phyloP scores from a whole-genome alignment of 53 echinoderm and acorn worm species.

The Henricia sp. region DNA sequence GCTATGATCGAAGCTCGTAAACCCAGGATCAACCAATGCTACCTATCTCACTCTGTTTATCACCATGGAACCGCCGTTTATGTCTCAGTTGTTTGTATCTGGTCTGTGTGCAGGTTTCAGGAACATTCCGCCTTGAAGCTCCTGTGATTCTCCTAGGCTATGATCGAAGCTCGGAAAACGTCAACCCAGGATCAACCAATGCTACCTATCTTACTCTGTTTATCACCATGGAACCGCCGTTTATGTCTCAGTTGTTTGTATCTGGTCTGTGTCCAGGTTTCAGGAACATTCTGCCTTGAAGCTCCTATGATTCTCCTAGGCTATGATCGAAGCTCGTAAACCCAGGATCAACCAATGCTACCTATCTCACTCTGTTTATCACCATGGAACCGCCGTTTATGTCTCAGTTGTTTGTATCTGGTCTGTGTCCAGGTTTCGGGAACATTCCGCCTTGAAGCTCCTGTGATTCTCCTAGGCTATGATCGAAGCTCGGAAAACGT shows the following conservation, averaged over 20 bases:
- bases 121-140: too few relatives aligned
- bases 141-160: too few relatives aligned
- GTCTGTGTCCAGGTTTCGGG: constrained; percentile 91
- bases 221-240: constrained; percentile 94
- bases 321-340: constrained; percentile 83
- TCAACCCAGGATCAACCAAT: constrained; percentile 78
- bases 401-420: too few relatives aligned
- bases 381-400: constrained; percentile 94
- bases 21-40: too few relatives aligned
- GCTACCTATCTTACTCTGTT: constrained; percentile 91
- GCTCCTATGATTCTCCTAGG: constrained; percentile 89
- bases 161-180: too few relatives aligned
- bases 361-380: constrained; percentile 91
- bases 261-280: too few relatives aligned
- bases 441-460: constrained; percentile 83
- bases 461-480: constrained; percentile 82
- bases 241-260: too few relatives aligned
- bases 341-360: constrained; percentile 80
- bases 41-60: too few relatives aligned
- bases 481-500: constrained; percentile 80
- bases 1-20: too few relatives aligned
- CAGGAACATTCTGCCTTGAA: constrained; percentile 84
- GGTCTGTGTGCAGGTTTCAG: too few relatives aligned
- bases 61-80: too few relatives aligned
- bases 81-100: too few relatives aligned